Evolutionary conservation across 2,797 vertebrate genomes (phyloP), one percentile per base, ranked within the genome.

Genomic region (Propithecus perrieri): DNA sequence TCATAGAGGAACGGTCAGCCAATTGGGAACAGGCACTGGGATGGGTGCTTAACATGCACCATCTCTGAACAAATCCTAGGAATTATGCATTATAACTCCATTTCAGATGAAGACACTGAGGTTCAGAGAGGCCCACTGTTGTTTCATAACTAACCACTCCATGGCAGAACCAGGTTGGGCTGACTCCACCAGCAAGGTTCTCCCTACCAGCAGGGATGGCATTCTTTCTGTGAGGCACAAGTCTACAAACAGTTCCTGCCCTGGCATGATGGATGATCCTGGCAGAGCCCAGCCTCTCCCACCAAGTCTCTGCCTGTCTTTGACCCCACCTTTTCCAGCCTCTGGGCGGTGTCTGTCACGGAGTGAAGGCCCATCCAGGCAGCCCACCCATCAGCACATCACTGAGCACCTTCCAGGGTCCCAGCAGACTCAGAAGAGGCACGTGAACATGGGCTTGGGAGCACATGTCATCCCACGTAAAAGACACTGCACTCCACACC

Each of bases 391-490:
- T 7, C 7, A 0, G 57, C 1, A 18, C 30, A 4, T 0, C 43
- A 50, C 33, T 18, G 9, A 74, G 46, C 11, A 33, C 30, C 69
- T 57, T 22, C 72, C 48, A 0, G 4, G 22, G 50, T 22, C 11
- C 69, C 12, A 2, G 74, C 14, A 53, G 43, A 74, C 55, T 55
- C 48, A 4, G 53, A n/a, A 71, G n/a, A 81, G 59, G 43, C 4
- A 48, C 0, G 1, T 10, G 65, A 17, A 2, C 4, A 26, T 1
- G 35, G 72, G 20, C 35, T 10, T 1, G 12, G 72, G 53, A 46
- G 61, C 88, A 74, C 0, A 0, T 1, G 28, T 0, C 2, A 0
- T 10, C 17, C 35, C 38, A 15, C 13, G 12, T 12, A 35, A 10
- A 69, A 63, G 74, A 53, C 55, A n/a, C 33, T 41, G 38, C 61